Conservation (phyloP, 2,888 invertebrate species). For the Drosophila mimica region DNA sequence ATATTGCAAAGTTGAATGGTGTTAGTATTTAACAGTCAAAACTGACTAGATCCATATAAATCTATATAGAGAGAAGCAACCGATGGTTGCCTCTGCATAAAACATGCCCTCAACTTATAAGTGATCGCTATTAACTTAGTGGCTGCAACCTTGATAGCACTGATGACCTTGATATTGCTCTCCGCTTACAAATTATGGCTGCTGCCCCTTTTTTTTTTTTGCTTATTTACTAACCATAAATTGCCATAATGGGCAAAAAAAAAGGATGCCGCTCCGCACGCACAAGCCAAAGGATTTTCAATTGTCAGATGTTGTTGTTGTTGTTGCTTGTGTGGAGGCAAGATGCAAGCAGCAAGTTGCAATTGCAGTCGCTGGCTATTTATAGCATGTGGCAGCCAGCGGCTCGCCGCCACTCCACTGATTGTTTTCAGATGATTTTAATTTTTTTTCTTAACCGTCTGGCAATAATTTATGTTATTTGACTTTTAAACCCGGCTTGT, state of each 20-base stretch:
- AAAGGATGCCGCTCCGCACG: conserved; percentile 51
- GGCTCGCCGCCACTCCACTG: conserved; percentile 40
- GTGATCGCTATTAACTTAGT: not conserved
- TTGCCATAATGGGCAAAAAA: conserved; percentile 48
- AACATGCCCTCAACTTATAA: not conserved
- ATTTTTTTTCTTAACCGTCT: conserved; percentile 37
- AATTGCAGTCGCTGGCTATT: conserved; percentile 40
- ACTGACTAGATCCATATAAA: not conserved
- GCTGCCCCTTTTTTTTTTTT: conserved; percentile 12
- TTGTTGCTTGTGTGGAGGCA: conserved; percentile 4
- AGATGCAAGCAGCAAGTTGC: conserved; percentile 11
- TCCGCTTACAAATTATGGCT: conserved; percentile 29
- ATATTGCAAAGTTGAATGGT: not conserved
- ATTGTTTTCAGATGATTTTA: conserved; percentile 60
- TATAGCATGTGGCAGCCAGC: conserved; percentile 30
- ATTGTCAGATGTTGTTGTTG: conserved; percentile 56
- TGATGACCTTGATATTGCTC: conserved; percentile 40
- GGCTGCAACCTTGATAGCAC: conserved; percentile 7
- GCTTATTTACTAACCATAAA: conserved; percentile 76
- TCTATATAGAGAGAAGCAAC: too few species aligned
- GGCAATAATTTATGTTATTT: conserved; percentile 77
- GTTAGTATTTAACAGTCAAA: not conserved
- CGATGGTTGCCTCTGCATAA: not conserved
- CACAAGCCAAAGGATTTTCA: conserved; percentile 50
- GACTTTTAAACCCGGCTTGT: conserved; percentile 58